Base-by-base conservation (phyloP, 2,113 vertebrate species). In the Thamnaconus septentrionalis region DNA sequence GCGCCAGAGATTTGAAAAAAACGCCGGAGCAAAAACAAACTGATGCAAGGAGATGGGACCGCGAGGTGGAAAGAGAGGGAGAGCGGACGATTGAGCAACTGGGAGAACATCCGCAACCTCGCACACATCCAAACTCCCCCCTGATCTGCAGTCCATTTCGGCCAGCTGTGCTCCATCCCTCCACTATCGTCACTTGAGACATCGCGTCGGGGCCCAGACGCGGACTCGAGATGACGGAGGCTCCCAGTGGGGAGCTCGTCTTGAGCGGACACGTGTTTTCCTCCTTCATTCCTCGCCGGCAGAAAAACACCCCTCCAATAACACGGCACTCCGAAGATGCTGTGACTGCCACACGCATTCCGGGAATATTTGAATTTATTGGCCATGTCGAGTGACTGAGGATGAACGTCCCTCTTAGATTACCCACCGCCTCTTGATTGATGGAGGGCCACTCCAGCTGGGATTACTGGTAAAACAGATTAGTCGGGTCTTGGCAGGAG, bases 11-110 rank as follows among this genome's bases (percentile, higher is more conserved):
- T 71, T 73, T 73, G 54, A 65, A 84, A 74, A 85, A 75, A 80
- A 82, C 48, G 18, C 53, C 11, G 8, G 47, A 83, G 77, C 84
- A 84, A 85, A 83, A 85, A 3, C 79, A 88, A 71, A 81, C 69
- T 3, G 42, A 57, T 51, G 18, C 18, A 2, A 31, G 18, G 18
- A 31, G 18, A 31, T 31, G 18, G 18, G 18, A 31, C 18, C 18
- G 18, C 2, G 18, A 31, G 18, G 18, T 31, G 18, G 18, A 2
- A 31, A 31, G 18, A 31, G 18, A 31, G 18, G 18, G 18, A 31
- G 18, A 31, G 18, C 18, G 18, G 18, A 2, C 2, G 18, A 31
- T 31, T 31, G 18, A 31, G 18, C 18, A 31, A 31, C 18, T 31
- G 18, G 18, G 18, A 31, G 18, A 31, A 31, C 18, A 31, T 31